These are phyloP conservation scores for Myotis myotis DNA, from an alignment of 2,797 vertebrate species.

Conservation along the genomic window DNA sequence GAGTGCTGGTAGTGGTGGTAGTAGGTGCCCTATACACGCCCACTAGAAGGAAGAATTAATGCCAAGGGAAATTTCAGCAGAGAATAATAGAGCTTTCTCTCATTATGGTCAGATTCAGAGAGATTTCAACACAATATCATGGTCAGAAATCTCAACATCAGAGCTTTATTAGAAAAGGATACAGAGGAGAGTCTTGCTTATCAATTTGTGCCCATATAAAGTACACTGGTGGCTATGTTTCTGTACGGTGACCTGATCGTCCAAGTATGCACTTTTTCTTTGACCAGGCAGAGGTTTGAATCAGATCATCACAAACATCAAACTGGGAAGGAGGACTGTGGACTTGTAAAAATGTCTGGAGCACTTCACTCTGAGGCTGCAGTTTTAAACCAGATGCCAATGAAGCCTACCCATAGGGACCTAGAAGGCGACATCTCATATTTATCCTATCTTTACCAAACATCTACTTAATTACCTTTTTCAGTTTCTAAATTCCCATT, in stretches of 20 bases:
- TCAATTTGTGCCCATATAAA: background rate
- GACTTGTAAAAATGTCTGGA: background rate
- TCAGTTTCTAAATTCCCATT: conserved; percentile 12
- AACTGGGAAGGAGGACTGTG: background rate
- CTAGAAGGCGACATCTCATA: background rate
- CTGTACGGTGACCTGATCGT: background rate
- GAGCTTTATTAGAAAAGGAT: background rate
- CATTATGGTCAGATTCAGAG: background rate
- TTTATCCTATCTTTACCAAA: background rate
- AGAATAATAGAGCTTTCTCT: background rate
- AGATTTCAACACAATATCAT: background rate
- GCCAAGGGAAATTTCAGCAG: background rate
- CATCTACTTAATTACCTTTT: background rate
- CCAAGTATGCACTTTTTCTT: background rate
- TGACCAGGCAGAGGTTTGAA: background rate
- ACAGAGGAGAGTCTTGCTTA: background rate
- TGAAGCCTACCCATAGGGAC: background rate
- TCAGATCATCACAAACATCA: background rate
- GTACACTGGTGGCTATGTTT: background rate
- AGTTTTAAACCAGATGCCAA: background rate
- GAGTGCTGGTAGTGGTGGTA: background rate
- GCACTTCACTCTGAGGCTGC: background rate
- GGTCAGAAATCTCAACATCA: background rate
- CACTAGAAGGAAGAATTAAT: background rate
- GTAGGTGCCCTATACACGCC: background rate